Conservation (phyloP, 2,113 vertebrate species). For the Pseudopodoces humilis region DNA sequence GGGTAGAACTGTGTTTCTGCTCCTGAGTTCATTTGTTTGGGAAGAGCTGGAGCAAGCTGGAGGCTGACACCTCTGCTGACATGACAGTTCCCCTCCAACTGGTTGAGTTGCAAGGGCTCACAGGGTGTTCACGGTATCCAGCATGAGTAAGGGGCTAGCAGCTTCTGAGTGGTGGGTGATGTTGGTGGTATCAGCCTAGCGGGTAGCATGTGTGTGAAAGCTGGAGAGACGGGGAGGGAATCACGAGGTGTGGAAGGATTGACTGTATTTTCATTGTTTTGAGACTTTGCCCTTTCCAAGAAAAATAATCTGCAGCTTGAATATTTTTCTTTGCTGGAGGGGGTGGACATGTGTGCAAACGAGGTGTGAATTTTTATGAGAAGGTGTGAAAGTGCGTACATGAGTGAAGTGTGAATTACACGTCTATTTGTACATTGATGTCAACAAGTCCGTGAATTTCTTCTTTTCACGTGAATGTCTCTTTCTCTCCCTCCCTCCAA, state of each 20-base stretch:
- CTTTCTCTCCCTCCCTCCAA: background rate
- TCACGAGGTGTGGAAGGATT: conserved; percentile 56
- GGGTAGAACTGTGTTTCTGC: background rate
- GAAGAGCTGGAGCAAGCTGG: background rate
- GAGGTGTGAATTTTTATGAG: conserved; percentile 70
- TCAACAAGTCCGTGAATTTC: conserved; percentile 27
- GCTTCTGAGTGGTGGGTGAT: conserved; percentile 24
- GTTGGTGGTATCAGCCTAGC: conserved; percentile 54
- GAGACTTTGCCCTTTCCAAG: conserved; percentile 67
- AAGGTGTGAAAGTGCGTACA: conserved; percentile 63
- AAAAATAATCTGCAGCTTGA: conserved; percentile 69
- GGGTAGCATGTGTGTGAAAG: conserved; percentile 40
- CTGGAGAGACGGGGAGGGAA: conserved; percentile 20
- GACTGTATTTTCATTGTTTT: conserved; percentile 65
- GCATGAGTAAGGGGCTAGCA: conserved; percentile 1
- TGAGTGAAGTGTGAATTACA: conserved; percentile 67
- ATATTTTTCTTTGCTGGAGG: conserved; percentile 68
- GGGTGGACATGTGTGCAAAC: conserved; percentile 67
- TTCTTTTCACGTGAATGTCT: conserved; percentile 25
- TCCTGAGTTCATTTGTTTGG: background rate
- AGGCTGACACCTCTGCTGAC: background rate
- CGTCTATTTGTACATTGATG: conserved; percentile 48
- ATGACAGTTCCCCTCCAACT: background rate
- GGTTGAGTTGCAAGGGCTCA: background rate
- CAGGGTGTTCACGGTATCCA: background rate